Conservation (phyloP, 1,140 invertebrate species). For the Drosophila pseudoobscura region DNA sequence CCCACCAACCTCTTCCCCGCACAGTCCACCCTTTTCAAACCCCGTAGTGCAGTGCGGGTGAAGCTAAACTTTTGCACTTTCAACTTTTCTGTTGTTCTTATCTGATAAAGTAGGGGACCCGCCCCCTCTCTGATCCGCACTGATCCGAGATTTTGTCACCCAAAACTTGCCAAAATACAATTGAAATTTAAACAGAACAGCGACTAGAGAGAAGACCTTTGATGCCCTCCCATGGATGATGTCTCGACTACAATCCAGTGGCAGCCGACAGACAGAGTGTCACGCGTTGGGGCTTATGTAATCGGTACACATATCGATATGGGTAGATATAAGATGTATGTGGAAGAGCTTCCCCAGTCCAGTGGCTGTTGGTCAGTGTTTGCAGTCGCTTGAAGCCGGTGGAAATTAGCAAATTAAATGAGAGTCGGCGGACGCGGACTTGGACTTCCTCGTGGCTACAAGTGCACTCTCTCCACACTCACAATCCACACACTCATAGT, state of each 20-base stretch:
- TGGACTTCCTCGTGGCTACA: constrained; percentile 41
- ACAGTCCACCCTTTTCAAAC: no score
- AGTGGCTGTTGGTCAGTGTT: constrained; percentile 14
- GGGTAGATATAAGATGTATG: constrained; percentile 3
- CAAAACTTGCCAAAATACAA: neutral
- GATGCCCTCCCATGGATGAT: constrained; percentile 19
- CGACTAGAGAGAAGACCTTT: constrained; percentile 15
- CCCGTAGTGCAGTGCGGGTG: no score
- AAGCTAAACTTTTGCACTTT: neutral
- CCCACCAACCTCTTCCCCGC: no score
- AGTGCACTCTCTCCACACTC: constrained; percentile 25
- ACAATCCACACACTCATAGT: neutral
- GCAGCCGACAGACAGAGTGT: constrained; percentile 24
- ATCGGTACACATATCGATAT: constrained; percentile 7
- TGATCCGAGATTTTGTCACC: neutral
- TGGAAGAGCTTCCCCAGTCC: constrained; percentile 18
- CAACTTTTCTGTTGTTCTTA: no score
- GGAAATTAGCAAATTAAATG: constrained; percentile 65
- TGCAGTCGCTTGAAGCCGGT: constrained; percentile 45
- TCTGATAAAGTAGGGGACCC: neutral
- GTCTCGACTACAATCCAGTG: constrained; percentile 15
- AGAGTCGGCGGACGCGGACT: constrained; percentile 41
- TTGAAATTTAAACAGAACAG: neutral
- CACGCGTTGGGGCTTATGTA: constrained; percentile 36
- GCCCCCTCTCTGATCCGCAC: no score